A percentile compares a stretch with the other conserved stretches of the same genome.
phyloP scores from a whole-genome alignment of 2,888 invertebrate species.

The Calameuta idolon region DNA sequence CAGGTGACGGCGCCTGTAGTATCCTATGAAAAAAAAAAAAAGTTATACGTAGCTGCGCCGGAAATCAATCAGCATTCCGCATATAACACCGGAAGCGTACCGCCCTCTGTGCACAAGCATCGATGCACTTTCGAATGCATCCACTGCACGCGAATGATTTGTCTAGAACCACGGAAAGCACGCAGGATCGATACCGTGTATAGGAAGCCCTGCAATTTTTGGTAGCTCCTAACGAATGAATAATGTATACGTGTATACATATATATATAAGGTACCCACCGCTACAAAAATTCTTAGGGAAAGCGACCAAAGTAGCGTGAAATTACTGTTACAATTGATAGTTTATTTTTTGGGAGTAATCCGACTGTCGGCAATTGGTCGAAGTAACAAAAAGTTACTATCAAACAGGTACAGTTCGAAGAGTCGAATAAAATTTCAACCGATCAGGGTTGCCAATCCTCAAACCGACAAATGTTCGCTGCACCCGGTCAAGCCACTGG shows the following conservation, averaged over 20 bases:
- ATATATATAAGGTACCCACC: background rate
- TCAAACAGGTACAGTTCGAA: background rate
- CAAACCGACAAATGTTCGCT: background rate
- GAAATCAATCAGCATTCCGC: constrained; percentile 22
- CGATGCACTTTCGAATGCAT: background rate
- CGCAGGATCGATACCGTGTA: background rate
- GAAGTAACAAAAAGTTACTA: background rate
- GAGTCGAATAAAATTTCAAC: background rate
- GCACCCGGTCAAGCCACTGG: background rate
- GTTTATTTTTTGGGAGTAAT: background rate
- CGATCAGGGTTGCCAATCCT: background rate
- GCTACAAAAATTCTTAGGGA: background rate
- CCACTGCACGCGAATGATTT: background rate
- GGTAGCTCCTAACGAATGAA: background rate
- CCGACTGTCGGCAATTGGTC: background rate
- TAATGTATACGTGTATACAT: too few species aligned
- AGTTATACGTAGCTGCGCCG: constrained; percentile 1
- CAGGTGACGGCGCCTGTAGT: background rate
- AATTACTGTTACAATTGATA: background rate
- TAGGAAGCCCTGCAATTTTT: background rate
- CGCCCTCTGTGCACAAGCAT: constrained; percentile 4
- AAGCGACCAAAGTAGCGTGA: background rate
- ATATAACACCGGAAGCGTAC: constrained; percentile 16
- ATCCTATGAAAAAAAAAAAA: background rate
- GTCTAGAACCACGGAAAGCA: background rate